Evolutionary conservation across 2,797 vertebrate genomes (phyloP).

Genomic region (Lepidocolaptes lacrymiger): DNA sequence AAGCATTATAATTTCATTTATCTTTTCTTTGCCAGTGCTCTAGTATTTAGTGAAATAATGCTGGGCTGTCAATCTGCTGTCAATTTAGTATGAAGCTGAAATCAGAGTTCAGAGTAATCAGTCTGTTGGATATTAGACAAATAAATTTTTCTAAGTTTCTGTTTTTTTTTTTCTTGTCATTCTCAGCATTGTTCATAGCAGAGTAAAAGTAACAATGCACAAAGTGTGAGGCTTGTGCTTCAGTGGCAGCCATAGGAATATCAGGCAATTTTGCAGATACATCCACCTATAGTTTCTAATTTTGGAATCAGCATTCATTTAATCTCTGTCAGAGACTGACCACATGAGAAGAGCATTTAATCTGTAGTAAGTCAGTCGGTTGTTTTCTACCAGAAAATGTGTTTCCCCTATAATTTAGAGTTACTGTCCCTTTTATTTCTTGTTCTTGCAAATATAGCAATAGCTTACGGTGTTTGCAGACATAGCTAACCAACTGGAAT

Average conservation of each 20-base stretch:
- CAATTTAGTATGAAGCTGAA: background rate
- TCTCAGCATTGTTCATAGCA: background rate
- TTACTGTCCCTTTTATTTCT: background rate
- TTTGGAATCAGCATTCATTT: background rate
- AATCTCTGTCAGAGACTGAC: background rate
- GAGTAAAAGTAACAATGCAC: rapidly evolving
- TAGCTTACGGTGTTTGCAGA: background rate
- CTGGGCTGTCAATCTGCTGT: slow-evolving; percentile 3
- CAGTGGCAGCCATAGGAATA: background rate
- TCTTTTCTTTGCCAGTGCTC: background rate
- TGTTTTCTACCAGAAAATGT: background rate
- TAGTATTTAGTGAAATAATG: slow-evolving; percentile 15
- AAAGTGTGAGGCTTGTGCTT: background rate
- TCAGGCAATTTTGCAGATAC: background rate
- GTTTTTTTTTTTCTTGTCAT: background rate
- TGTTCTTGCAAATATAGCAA: background rate
- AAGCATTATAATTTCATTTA: background rate
- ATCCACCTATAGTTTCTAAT: background rate
- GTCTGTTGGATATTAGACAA: background rate
- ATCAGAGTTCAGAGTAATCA: background rate
- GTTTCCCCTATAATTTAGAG: background rate
- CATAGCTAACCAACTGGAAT: background rate
- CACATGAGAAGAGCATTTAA: background rate
- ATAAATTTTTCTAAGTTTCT: background rate
- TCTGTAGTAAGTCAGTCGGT: background rate